Base-by-base conservation (phyloP, 2,888 invertebrate genomes). In the Cyclophora albipunctata region DNA sequence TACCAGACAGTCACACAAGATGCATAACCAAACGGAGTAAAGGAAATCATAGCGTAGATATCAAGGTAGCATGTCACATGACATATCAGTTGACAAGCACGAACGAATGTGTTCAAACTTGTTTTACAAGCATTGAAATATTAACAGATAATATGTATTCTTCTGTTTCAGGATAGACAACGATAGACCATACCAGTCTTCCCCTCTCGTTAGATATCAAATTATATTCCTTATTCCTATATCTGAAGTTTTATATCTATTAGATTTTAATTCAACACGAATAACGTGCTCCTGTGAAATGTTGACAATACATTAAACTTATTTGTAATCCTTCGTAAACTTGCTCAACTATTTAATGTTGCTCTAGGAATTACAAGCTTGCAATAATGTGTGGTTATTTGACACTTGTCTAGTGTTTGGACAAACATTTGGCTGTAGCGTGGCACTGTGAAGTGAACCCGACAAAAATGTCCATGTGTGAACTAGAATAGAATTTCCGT, bases 141-240 rank as follows among this genome's bases (percentile, higher is more conserved):
- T 20, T 20, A 20, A 20, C 20, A 20, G 20, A 20, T 20, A 20
- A 20, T 20, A n/a, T n/a, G n/a, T n/a, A 37, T 53, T 56, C 52
- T 62, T 64, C 63, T 50, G 58, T 84, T 80, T 35, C 86, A 87
- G 86, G 75, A 73, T 69, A 67, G 65, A 77, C 80, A 79, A 81
- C 84, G 77, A 79, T 76, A 81, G 84, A 87, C 86, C 85, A 85
- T 80, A 75, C 73, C 72, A 84, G 87, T 87, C 87, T 87, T 88
- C 87, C 86, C 79, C 77, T 75, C 77, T 80, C 76, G 74, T 81
- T 85, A 86, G 76, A 78, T 84, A 78, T 77, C 82, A 86, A 73
- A 86, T 81, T 81, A 73, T 80, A 84, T 79, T 78, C 76, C 75
- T 73, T 83, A 85, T 81, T 84, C 78, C 81, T 86, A 81, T 83